Conservation (phyloP, 2,888 invertebrate species). For the Coenonympha glycerion region DNA sequence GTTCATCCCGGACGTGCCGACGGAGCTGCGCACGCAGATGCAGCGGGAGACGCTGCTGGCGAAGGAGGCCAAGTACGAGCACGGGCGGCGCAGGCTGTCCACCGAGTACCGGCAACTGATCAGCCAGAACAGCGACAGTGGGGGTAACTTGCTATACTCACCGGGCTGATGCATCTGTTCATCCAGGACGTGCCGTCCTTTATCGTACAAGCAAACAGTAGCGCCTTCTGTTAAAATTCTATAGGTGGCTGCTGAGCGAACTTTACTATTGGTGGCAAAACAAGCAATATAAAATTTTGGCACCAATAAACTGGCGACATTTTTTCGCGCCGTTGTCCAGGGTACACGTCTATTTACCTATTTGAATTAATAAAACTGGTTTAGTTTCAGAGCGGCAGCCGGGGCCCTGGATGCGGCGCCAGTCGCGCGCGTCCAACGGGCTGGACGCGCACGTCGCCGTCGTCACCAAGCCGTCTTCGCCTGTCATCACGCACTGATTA, state of each 20-base stretch:
- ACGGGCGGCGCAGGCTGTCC: constrained; percentile 80
- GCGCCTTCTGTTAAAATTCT: too few relatives aligned
- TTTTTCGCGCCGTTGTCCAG: too few relatives aligned
- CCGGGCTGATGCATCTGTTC: constrained; percentile 91
- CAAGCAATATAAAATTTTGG: too few relatives aligned
- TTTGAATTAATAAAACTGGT: too few relatives aligned
- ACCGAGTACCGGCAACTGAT: constrained; percentile 81
- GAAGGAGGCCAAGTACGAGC: constrained; percentile 90
- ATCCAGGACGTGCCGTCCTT: constrained; percentile 92
- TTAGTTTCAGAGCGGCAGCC: constrained; percentile 22
- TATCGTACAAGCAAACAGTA: too few relatives aligned
- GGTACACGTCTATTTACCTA: too few relatives aligned
- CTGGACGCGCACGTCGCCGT: constrained; percentile 85
- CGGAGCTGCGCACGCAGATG: constrained; percentile 86
- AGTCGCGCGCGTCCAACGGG: constrained; percentile 83
- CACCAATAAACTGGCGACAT: too few relatives aligned
- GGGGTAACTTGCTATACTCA: constrained; percentile 71
- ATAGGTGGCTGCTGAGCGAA: too few relatives aligned
- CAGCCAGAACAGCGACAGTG: constrained; percentile 54
- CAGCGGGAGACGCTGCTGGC: constrained; percentile 88
- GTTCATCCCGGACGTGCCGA: constrained; percentile 89
- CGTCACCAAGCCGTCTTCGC: constrained; percentile 62
- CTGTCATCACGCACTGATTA: constrained; percentile 19
- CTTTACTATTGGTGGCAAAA: too few relatives aligned
- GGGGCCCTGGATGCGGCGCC: constrained; percentile 81